A percentile compares a stretch with the other conserved stretches of the same genome.
Conservation (phyloP, 2,888 invertebrate genomes). For the Caenorhabditis sp. region DNA sequence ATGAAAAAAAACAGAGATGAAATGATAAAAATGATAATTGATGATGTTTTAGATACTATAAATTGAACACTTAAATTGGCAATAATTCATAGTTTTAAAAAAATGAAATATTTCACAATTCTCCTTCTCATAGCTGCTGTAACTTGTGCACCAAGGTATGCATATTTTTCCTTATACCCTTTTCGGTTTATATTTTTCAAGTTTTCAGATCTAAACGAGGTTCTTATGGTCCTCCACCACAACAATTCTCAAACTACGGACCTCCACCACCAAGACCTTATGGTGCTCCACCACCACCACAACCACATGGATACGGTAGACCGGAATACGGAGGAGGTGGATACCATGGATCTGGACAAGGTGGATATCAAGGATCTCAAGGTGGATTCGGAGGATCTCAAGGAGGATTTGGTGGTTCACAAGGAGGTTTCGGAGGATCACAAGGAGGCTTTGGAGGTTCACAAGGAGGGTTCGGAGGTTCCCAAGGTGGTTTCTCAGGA, state of each 20-base stretch:
- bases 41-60: not conserved
- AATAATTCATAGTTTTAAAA: not conserved
- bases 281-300: not conserved
- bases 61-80: not conserved
- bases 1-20: not conserved
- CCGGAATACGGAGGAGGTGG: slow-evolving; percentile 5
- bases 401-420: not conserved
- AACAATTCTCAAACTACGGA: slow-evolving; percentile 17
- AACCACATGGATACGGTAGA: not conserved
- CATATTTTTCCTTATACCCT: too few relatives aligned
- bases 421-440: slow-evolving; percentile 7
- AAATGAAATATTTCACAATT: not conserved
- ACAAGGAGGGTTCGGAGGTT: slow-evolving; percentile 17
- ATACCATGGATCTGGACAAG: slow-evolving; percentile 3
- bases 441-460: not conserved
- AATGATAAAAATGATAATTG: not conserved
- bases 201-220: slow-evolving; percentile 23
- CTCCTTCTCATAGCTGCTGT: not conserved
- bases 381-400: slow-evolving; percentile 5
- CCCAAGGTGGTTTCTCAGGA: not conserved
- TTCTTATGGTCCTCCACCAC: slow-evolving; percentile 36
- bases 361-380: slow-evolving; percentile 14
- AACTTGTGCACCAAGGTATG: not conserved
- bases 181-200: too few relatives aligned
- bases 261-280: slow-evolving; percentile 1